These are phyloP conservation scores for Morelia viridis DNA, from an alignment of 2,797 vertebrate species.

Conservation along the genomic window DNA sequence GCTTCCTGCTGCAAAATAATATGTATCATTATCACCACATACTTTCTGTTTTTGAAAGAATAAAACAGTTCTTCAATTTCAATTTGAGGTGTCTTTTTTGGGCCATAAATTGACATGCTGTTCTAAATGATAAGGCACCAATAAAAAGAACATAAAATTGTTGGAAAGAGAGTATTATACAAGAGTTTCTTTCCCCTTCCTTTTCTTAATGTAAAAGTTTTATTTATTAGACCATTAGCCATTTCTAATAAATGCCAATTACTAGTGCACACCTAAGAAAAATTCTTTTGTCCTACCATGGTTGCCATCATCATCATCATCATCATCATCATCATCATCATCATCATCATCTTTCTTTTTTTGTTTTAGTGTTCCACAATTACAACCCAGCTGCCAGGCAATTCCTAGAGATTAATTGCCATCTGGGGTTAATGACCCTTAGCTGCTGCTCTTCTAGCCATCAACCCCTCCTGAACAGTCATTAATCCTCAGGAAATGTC, in stretches of 20 bases:
- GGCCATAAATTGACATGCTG: background rate
- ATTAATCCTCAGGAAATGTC: slow-evolving; percentile 29
- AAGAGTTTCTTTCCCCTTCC: background rate
- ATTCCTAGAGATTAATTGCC: slow-evolving; percentile 23
- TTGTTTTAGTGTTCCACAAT: background rate
- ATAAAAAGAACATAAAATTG: background rate
- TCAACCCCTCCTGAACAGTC: slow-evolving; percentile 12
- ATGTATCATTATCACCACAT: background rate
- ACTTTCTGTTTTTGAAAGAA: background rate
- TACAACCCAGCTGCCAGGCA: background rate
- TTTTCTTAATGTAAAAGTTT: background rate
- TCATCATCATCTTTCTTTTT: background rate
- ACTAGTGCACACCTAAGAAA: background rate
- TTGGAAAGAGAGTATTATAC: background rate
- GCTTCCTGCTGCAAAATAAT: background rate
- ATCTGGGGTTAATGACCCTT: slow-evolving; percentile 28
- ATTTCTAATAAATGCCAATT: background rate
- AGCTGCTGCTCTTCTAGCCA: slow-evolving; percentile 12
- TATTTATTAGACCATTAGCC: background rate
- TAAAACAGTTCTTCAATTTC: background rate
- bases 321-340: background rate
- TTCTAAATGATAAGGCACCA: background rate
- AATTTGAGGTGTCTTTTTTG: background rate
- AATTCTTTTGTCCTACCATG: background rate
- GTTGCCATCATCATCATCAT: background rate